These are phyloP conservation scores for Agrotis ipsilon DNA, from an alignment of 2,888 invertebrate genomes.

Conservation along the genomic window DNA sequence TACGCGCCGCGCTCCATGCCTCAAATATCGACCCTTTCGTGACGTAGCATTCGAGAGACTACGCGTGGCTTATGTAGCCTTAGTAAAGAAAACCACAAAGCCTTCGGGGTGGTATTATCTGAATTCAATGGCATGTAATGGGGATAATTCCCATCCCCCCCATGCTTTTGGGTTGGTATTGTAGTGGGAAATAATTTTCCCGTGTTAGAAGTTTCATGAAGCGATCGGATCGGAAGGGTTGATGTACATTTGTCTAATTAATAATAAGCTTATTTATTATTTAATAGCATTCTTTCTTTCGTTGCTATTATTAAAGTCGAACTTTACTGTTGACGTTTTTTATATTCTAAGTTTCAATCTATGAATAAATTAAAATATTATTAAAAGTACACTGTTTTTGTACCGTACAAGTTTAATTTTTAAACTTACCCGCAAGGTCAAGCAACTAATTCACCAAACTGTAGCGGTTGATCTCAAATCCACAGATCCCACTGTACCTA, in stretches of 20 bases:
- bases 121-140: constrained; percentile 51
- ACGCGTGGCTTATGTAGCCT: constrained; percentile 64
- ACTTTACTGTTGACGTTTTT: too few species aligned
- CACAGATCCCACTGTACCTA: constrained; percentile 43
- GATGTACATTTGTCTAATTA: too few species aligned
- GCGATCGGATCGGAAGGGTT: too few species aligned
- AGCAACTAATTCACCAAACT: not conserved
- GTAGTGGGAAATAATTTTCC: constrained; percentile 7
- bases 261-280: not conserved
- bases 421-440: not conserved
- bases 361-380: not conserved
- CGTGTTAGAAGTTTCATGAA: not conserved
- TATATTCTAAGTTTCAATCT: not conserved
- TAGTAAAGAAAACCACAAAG: constrained; percentile 76
- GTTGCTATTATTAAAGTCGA: not conserved
- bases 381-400: not conserved
- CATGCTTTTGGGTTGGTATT: constrained; percentile 14
- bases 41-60: constrained; percentile 48
- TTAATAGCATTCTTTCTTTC: not conserved
- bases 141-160: constrained; percentile 28
- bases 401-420: not conserved
- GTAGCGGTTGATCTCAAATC: constrained; percentile 17
- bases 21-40: constrained; percentile 48
- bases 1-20: constrained; percentile 40
- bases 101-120: constrained; percentile 72